Percentiles rank a stretch among this genome's conserved stretches.
Conservation (phyloP, 92 coral and sea anemone genomes). For the Phymanthus crucifer region DNA sequence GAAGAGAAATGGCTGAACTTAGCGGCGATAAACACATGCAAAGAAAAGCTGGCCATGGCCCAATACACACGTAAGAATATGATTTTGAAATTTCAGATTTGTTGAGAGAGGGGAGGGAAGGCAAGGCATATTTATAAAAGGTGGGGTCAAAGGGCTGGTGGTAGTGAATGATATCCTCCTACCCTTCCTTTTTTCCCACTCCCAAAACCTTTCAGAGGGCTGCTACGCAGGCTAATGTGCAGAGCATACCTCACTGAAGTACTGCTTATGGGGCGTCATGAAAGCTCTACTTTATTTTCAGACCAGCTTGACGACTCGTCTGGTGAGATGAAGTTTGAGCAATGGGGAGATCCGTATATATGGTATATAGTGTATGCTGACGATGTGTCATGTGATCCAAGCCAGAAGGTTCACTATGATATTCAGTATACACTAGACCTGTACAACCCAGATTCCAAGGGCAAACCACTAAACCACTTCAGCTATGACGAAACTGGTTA, state of each 20-base stretch:
- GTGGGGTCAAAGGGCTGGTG: background rate
- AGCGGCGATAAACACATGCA: conserved; percentile 63
- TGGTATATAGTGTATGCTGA: conserved; percentile 91
- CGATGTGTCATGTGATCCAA: conserved; percentile 75
- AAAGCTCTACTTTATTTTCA: conserved; percentile 33
- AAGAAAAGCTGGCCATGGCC: conserved; percentile 78
- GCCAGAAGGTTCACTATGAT: conserved; percentile 61
- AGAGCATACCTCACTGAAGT: background rate
- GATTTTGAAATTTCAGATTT: background rate
- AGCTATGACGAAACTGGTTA: conserved; percentile 87
- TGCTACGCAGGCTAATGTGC: too few relatives aligned
- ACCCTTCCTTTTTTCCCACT: too few relatives aligned
- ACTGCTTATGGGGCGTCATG: too few relatives aligned
- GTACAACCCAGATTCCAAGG: conserved; percentile 77
- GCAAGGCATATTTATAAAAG: background rate
- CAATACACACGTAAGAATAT: conserved; percentile 81
- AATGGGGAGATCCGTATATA: conserved; percentile 73
- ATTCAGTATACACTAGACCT: conserved; percentile 66
- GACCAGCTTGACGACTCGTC: conserved; percentile 49
- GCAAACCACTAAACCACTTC: conserved; percentile 77
- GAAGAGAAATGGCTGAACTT: conserved; percentile 84
- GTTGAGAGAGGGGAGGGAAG: background rate
- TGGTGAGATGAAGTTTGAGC: conserved; percentile 74
- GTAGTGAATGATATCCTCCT: too few relatives aligned
- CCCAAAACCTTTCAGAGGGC: too few relatives aligned